Base-by-base conservation (phyloP, 1,140 invertebrate genomes). In the Diuraphis noxia region DNA sequence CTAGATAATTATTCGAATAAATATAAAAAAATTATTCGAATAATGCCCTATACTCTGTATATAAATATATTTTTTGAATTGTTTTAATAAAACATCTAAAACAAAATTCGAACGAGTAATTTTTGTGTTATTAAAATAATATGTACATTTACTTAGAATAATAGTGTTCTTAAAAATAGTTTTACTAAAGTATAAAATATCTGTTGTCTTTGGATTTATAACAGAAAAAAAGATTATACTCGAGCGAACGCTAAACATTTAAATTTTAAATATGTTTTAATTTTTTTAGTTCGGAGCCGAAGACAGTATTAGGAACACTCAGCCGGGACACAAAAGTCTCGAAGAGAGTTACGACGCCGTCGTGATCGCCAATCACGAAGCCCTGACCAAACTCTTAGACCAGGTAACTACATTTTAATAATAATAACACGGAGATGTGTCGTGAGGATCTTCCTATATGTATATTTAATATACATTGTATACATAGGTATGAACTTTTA, bases 301-400 rank as follows among this genome's bases (percentile, higher is more conserved):
- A 88, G 85, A 91, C n/a, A 72, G 90, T 13, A 89, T 90, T 1
- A 72, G 95, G 96, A 92, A 96, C 97, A 93, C 96, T 96, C 90
- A 95, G 96, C 93, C 96, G 97, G 96, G 97, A 85, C 97, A 97
- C 93, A 96, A 96, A 93, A 97, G 96, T 93, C 94, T 98, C 49
- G 97, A 98, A 93, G 97, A 97, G 93, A 97, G 97, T 94, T 98
- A 98, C 93, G 97, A 96, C 3, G 97, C 97, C 77, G 97, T 98
- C 4, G 96, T 97, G 72, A 96, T 97, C n/a, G 97, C 97, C 56
- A 98, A 98, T 94, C 97, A 97, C 93, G 97, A 97, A 94, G 97
- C 97, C 7, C 94, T 98, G 1, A 96, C 97, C 49, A 97, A 97
- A 94, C 95, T 98, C 93, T 94, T 97, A 84, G 96, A 97, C 93